phyloP scores from a whole-genome alignment of 2,797 vertebrate species.

The Kryptopterus vitreolus region DNA sequence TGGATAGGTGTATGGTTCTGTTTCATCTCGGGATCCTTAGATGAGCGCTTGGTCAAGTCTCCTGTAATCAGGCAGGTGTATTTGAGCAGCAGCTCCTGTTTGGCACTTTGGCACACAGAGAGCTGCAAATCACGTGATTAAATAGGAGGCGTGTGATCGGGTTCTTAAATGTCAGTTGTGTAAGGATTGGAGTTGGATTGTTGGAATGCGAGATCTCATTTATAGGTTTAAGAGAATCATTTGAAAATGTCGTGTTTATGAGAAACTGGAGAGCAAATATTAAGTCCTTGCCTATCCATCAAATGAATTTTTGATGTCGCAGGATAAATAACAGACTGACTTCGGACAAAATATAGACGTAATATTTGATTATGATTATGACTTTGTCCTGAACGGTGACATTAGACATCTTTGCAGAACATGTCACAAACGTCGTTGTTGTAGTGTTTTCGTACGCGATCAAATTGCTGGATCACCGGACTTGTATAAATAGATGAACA shows the following conservation, averaged over 20 bases:
- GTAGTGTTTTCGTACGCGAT: background rate
- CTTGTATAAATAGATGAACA: background rate
- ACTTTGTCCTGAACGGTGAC: too few relatives aligned
- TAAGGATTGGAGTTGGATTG: background rate
- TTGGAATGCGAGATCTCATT: background rate
- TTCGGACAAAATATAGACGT: too few relatives aligned
- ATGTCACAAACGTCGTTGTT: background rate
- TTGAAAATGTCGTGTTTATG: background rate
- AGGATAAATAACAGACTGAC: too few relatives aligned
- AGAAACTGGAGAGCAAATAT: background rate
- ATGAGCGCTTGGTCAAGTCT: slow-evolving; percentile 38
- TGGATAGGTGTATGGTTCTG: slow-evolving; percentile 38
- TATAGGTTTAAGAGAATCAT: background rate
- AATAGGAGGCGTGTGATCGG: background rate
- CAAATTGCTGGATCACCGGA: background rate
- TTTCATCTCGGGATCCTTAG: slow-evolving; percentile 48
- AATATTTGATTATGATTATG: too few relatives aligned
- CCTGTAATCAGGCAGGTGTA: slow-evolving; percentile 59
- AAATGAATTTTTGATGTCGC: background rate
- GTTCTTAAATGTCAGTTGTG: background rate
- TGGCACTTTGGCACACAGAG: slow-evolving; percentile 18
- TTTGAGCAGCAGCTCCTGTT: slow-evolving; percentile 23
- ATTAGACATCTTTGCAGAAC: background rate
- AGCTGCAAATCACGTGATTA: slow-evolving; percentile 31
- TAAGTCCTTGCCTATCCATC: background rate